These are phyloP conservation scores for Tenualosa thibaudeaui DNA, from an alignment of 2,797 vertebrate species.

Conservation along the genomic window DNA sequence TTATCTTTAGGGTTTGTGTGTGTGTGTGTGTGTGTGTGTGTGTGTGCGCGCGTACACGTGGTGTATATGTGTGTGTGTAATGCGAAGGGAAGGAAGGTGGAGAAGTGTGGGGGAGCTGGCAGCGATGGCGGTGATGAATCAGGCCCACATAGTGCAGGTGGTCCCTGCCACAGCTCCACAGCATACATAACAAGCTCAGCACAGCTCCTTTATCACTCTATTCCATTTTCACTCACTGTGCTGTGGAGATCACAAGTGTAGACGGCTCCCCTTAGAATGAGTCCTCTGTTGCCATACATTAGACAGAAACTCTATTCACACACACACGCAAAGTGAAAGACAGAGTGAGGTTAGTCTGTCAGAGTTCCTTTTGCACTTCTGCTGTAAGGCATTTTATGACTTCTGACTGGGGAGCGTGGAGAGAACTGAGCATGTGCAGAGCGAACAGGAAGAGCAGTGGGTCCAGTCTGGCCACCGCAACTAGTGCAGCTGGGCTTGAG, in stretches of 20 bases:
- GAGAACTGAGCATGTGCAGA: background rate
- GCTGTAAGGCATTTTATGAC: background rate
- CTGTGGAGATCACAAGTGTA: background rate
- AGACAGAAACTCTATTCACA: background rate
- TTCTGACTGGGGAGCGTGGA: background rate
- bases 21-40: slow-evolving; percentile 49
- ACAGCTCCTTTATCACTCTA: background rate
- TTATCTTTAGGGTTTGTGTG: slow-evolving; percentile 38
- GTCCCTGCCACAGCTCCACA: slow-evolving; percentile 7
- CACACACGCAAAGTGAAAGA: background rate
- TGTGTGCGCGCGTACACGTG: slow-evolving; percentile 35
- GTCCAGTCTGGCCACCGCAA: background rate
- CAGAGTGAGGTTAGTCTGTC: background rate
- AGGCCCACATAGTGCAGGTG: slow-evolving; percentile 25
- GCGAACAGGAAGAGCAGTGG: background rate
- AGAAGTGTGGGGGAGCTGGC: slow-evolving; percentile 47
- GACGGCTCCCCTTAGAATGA: slow-evolving; percentile 1
- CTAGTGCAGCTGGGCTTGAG: background rate
- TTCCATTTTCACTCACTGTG: background rate
- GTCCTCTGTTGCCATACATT: background rate
- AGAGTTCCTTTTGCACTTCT: background rate
- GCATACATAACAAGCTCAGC: slow-evolving; percentile 16
- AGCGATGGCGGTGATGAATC: slow-evolving; percentile 34
- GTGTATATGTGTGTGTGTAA: background rate
- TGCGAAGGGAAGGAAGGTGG: slow-evolving; percentile 25